Percentiles rank a stretch among this genome's conserved stretches.
phyloP scores from a whole-genome alignment of 2,797 vertebrate species.

The Linurgus olivaceus region DNA sequence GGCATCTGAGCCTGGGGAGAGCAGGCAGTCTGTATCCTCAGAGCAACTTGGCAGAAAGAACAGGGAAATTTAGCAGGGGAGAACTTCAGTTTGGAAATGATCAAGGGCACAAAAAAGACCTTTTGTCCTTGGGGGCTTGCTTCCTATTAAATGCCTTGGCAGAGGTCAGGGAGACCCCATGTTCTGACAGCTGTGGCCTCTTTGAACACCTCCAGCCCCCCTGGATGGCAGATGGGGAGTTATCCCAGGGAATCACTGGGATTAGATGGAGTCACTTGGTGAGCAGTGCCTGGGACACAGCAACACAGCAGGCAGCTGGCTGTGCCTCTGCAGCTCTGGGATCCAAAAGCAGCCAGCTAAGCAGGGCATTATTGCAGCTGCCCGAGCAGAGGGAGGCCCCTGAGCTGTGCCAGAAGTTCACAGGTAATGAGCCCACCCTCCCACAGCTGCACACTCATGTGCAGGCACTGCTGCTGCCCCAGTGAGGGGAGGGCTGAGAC shows the following conservation, averaged over 20 bases:
- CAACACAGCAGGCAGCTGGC: background rate
- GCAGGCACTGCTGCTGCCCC: background rate
- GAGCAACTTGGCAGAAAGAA: background rate
- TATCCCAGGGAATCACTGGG: background rate
- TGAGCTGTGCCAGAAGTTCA: background rate
- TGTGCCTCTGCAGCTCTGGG: background rate
- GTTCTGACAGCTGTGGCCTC: background rate
- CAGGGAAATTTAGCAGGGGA: background rate
- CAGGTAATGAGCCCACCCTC: accelerated
- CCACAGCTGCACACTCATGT: accelerated
- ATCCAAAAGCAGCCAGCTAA: background rate
- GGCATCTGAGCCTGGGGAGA: background rate
- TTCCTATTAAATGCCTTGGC: background rate
- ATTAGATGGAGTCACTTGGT: background rate
- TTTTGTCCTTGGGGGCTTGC: background rate
- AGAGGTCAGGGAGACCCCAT: accelerated
- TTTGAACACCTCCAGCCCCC: background rate
- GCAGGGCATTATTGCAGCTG: background rate
- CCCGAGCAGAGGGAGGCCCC: background rate
- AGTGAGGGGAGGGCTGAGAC: accelerated
- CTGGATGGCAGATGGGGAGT: background rate
- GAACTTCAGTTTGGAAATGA: background rate
- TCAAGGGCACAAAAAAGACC: background rate
- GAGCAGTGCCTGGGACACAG: background rate
- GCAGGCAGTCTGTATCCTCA: background rate